Evolutionary conservation across 1,140 invertebrate genomes (phyloP), one percentile per base, ranked within the genome.

Genomic region (Polyergus mexicanus): DNA sequence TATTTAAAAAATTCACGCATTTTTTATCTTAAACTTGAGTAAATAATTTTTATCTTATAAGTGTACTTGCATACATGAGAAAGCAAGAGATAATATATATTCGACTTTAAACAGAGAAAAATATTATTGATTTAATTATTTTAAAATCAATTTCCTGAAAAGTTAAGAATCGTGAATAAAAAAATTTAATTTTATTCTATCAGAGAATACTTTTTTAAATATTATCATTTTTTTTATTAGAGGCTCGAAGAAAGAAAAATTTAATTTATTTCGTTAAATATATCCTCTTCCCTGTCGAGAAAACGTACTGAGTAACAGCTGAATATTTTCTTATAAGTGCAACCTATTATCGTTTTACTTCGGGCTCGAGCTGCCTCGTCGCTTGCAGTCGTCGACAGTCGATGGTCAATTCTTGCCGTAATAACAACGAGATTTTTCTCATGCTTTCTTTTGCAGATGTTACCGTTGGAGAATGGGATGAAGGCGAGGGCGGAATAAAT

Each of bases 381-480:
- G 76, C 47, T 65, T 22, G 75, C 41, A 66, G 28, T 80, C 32
- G 22, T 69, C 13, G 65, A 19, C 54, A 44, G 56, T 72, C 25
- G 56, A 63, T 66, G 22, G 44, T 35, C 32, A 51, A 13, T 19
- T 13, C 38, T 32, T 69, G 38, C 54, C 25, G 13, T 19, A 28
- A 25, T 81, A 60, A 81, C 78, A 72, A 38, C 47, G 51, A 41
- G 54, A 75, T 68, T 77, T 68, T 77, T 47, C 60, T 78, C 62
- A 19, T 68, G 41, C 44, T 28, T 78, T 44, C 35, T 35, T n/a
- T 88, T 78, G 11, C 88, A 89, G 88, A 69, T 54, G 28, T 3
- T 35, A 32, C 6, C 32, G 11, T 25, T 25, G 16, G 66, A 25
- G 44, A 16, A 19, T 35, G 58, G 58, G 51, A 84, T 65, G n/a